A percentile compares a stretch with the other conserved stretches of the same genome.
Conservation (phyloP, 2,113 vertebrate genomes). For the Corythornis vintsioides region DNA sequence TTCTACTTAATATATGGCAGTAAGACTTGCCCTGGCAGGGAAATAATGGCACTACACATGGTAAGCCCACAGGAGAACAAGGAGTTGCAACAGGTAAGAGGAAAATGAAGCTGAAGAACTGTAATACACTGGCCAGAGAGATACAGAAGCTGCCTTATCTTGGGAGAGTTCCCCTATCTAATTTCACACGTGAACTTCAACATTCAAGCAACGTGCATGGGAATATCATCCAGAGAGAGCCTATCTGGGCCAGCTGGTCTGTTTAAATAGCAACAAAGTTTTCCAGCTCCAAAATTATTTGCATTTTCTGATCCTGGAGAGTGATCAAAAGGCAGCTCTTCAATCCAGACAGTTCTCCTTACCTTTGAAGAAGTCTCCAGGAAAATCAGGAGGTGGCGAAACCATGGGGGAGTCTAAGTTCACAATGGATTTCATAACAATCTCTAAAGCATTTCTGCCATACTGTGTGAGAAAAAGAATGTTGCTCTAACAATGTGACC, state of each 20-base stretch:
- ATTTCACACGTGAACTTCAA: not conserved
- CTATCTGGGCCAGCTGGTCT: not conserved
- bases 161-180: not conserved
- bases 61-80: not conserved
- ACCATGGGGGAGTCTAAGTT: constrained; percentile 93
- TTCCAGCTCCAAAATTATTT: not conserved
- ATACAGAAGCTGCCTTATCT: not conserved
- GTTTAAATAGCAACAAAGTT: not conserved
- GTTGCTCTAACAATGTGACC: not conserved
- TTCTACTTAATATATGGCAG: not conserved
- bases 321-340: not conserved
- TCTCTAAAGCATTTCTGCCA: constrained; percentile 96
- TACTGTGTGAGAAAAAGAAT: constrained; percentile 79
- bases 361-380: constrained; percentile 99
- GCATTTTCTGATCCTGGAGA: not conserved
- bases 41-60: rapidly evolving
- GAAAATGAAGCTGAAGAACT: not conserved
- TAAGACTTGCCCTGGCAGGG: not conserved
- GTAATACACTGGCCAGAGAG: not conserved
- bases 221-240: not conserved
- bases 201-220: rapidly evolving
- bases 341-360: not conserved
- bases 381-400: constrained; percentile 89
- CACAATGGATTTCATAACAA: constrained; percentile 99
- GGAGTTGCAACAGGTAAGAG: rapidly evolving